Conservation (phyloP, 1,140 invertebrate genomes). For the Micrasema minimum region DNA sequence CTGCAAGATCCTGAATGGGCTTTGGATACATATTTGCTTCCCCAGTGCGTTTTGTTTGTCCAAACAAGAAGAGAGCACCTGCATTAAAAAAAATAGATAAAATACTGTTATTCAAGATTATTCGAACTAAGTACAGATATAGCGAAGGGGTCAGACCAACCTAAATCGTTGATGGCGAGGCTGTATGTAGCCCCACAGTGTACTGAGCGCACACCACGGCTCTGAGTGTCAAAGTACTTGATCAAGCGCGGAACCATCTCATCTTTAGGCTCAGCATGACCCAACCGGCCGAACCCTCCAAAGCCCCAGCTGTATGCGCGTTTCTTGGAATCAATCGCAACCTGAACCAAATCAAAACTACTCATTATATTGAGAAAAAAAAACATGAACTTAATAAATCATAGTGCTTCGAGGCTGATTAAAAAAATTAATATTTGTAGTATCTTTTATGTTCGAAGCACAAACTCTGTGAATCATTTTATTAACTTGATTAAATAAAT, state of each 20-base stretch:
- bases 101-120: background rate
- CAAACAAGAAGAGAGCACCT: slow-evolving; percentile 84
- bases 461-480: too few relatives aligned
- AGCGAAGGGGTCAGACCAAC: slow-evolving; percentile 58
- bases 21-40: slow-evolving; percentile 98
- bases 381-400: too few relatives aligned
- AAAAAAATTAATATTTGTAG: too few relatives aligned
- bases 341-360: slow-evolving; percentile 60
- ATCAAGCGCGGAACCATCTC: slow-evolving; percentile 90
- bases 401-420: too few relatives aligned
- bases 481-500: too few relatives aligned
- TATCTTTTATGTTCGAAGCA: too few relatives aligned
- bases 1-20: slow-evolving; percentile 89
- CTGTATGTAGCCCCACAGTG: slow-evolving; percentile 89
- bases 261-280: slow-evolving; percentile 91
- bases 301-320: slow-evolving; percentile 94
- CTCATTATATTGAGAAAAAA: background rate
- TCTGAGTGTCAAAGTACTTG: slow-evolving; percentile 88
- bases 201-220: slow-evolving; percentile 81
- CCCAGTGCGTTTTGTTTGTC: slow-evolving; percentile 90
- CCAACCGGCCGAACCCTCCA: slow-evolving; percentile 91
- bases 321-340: slow-evolving; percentile 88
- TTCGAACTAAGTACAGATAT: background rate
- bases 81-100: background rate
- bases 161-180: slow-evolving; percentile 84